Evolutionary conservation across 1,140 invertebrate species (phyloP).

Genomic region (Vollenhovia emeryi): DNA sequence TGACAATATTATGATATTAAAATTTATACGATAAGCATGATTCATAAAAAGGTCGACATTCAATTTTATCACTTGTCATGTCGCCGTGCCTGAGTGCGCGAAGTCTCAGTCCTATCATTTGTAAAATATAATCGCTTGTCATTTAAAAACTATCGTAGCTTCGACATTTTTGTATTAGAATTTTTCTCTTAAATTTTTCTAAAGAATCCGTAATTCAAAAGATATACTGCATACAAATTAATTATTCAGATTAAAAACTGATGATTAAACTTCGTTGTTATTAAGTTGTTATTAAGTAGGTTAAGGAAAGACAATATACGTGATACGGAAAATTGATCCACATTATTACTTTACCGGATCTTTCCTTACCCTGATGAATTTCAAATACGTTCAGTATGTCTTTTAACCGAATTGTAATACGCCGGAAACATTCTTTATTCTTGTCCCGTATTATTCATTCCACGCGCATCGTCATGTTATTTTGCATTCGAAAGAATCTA

Average conservation of each 20-base stretch:
- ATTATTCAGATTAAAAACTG: neutral
- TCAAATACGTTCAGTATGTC: neutral
- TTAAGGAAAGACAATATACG: neutral
- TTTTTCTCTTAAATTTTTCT: too few species aligned
- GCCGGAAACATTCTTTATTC: conserved; percentile 21
- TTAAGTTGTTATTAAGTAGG: neutral
- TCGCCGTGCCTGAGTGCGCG: too few species aligned
- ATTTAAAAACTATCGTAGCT: too few species aligned
- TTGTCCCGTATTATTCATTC: conserved; percentile 15
- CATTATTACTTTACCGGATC: neutral
- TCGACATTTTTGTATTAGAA: too few species aligned
- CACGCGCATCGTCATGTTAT: conserved; percentile 1
- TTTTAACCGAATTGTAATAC: neutral
- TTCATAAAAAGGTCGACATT: too few species aligned
- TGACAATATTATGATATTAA: too few species aligned
- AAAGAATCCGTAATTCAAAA: too few species aligned
- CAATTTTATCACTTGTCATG: too few species aligned
- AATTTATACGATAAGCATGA: too few species aligned
- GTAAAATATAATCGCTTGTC: too few species aligned
- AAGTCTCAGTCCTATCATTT: too few species aligned
- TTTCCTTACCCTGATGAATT: neutral
- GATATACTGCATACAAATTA: too few species aligned
- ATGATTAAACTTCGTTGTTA: neutral
- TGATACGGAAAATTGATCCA: neutral
- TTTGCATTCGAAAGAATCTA: neutral